Base-by-base conservation (phyloP, 2,888 invertebrate genomes). In the Watsonalla cultraria region DNA sequence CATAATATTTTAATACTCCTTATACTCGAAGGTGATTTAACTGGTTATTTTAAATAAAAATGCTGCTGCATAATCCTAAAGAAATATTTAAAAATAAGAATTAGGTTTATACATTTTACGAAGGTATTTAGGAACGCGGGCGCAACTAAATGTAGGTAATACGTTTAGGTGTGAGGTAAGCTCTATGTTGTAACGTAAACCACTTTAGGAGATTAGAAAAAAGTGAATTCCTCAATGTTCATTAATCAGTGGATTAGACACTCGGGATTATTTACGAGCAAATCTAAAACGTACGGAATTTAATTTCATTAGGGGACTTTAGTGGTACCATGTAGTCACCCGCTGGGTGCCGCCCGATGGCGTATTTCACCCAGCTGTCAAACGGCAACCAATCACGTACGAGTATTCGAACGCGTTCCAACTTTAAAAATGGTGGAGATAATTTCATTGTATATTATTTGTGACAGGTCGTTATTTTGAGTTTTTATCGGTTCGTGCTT, bases 401-500 rank as follows among this genome's bases (percentile, higher is more conserved):
- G 72, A 76, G 84, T 58, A 61, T 57, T 63, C 63, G 66, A 68
- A 67, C 70, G 78, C 84, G 86, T 82, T 86, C 79, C 76, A 77
- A 79, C 70, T 87, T 88, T 85, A 79, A 89, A 87, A 86, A 90
- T 90, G 90, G 88, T 86, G 83, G 84, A 90, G 89, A 90, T 90
- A 86, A 89, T 88, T 86, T 86, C 84, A 86, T 87, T 89, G 87
- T 90, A 90, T 87, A 89, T 90, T 90, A 89, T 88, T 89, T 84
- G 90, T 90, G 90, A 90, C 90, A 90, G 90, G 90, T 89, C 89
- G 87, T 90, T 90, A 90, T 87, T 90, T 86, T 72, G 74, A 82
- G 66, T 82, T 85, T 90, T 88, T 90, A 89, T 88, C 78, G 82
- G 73, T 77, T 66, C 73, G 62, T 72, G 78, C 80, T 81, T 84